Evolutionary conservation across 2,888 invertebrate genomes (phyloP), one percentile per base, ranked within the genome.

Genomic region (Drosophila tanythrix): DNA sequence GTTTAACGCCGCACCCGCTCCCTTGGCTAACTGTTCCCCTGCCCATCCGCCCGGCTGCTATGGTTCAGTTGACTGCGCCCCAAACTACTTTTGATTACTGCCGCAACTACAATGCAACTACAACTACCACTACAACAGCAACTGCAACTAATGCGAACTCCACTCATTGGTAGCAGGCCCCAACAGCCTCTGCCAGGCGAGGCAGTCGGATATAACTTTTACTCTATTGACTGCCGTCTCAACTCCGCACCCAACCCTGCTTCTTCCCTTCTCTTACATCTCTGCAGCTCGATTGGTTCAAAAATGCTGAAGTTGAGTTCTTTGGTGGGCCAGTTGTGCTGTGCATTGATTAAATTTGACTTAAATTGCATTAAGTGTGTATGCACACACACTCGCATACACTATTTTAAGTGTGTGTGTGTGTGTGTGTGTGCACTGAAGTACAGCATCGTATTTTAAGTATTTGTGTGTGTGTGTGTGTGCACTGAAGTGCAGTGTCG

Each of bases 331-430:
- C 62, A 73, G 77, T 85, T 82, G 76, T 77, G 79, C 79, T 75
- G 78, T 79, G 90, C 86, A 86, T 87, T 87, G 87, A 87, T 87
- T 87, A 88, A 87, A 87, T 87, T 87, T 80, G 86, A 86, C 88
- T 88, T 80, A 79, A 86, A 87, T 79, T 89, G 85, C 88, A 86
- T 85, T 89, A 82, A 74, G 84, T 72, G 60, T 70, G 62, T 73
- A 57, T 70, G 65, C 74, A 59, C 55, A 43, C 55, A 58, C 62
- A 70, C 50, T 52, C 40, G 25, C 46, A 27, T 40, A 57, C 35
- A 38, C 55, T 36, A 48, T 36, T 21, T 43, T 21, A 59, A 18
- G 29, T 11, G 7, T 46, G 15, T 25, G 15, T 21, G 21, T n/a
- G 3, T 55, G 48, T 59, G 50, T 56, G 38, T 35, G 52, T 62